These are phyloP conservation scores for Eupithecia tripunctaria DNA, from an alignment of 2,888 invertebrate genomes.

Conservation along the genomic window DNA sequence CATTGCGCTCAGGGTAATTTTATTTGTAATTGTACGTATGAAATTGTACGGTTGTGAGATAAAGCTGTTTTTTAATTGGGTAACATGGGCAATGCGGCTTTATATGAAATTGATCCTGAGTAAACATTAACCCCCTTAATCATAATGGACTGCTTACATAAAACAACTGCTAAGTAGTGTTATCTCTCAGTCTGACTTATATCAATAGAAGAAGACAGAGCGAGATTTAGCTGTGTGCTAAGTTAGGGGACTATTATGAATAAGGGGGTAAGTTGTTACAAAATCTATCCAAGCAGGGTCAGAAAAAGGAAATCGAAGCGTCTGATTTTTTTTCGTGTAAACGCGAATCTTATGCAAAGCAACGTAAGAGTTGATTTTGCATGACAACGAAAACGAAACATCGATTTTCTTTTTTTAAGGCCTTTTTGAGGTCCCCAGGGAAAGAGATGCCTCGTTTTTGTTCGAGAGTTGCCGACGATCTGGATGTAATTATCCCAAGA, in stretches of 20 bases:
- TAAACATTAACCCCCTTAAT: neutral
- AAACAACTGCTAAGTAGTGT: neutral
- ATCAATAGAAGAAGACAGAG: neutral
- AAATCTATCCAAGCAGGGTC: too few species aligned
- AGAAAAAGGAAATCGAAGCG: too few species aligned
- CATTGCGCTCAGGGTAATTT: slow-evolving; percentile 45
- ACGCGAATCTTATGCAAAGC: too few species aligned
- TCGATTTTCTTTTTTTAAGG: too few species aligned
- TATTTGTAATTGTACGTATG: neutral
- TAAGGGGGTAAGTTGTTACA: too few species aligned
- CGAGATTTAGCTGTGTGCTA: too few species aligned
- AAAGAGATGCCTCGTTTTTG: neutral
- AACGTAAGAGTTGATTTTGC: too few species aligned
- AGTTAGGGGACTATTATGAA: too few species aligned
- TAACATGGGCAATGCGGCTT: neutral
- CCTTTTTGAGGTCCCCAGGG: too few species aligned
- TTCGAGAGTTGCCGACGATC: neutral
- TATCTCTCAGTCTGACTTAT: neutral
- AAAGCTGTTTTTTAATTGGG: neutral
- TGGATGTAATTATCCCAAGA: neutral
- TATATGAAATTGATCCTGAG: neutral
- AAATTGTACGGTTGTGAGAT: neutral
- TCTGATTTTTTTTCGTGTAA: too few species aligned
- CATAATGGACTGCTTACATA: neutral
- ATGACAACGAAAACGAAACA: too few species aligned